phyloP scores from a whole-genome alignment of 1,140 invertebrate genomes.

The Apolygus lucorum region DNA sequence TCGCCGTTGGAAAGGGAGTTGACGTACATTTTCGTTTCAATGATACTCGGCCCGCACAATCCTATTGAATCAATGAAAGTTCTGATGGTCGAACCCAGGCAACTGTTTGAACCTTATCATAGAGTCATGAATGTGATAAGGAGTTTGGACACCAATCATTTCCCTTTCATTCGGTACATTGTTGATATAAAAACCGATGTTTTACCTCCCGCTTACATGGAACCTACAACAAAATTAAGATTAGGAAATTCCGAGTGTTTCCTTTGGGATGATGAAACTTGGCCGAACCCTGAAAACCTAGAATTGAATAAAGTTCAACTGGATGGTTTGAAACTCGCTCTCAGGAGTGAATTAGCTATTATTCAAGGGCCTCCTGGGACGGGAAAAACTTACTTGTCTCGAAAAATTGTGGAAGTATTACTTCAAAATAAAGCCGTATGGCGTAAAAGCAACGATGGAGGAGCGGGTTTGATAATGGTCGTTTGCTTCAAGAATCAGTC shows the following conservation, averaged over 20 bases:
- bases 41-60: constrained; percentile 36
- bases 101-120: constrained; percentile 60
- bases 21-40: constrained; percentile 43
- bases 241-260: constrained; percentile 10
- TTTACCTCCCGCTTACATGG: constrained; percentile 32
- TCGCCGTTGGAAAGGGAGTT: constrained; percentile 43
- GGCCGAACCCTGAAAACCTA: constrained; percentile 41
- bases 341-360: constrained; percentile 54
- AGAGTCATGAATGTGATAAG: constrained; percentile 52
- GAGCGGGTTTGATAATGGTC: constrained; percentile 51
- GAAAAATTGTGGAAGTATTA: constrained; percentile 53
- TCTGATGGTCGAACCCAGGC: constrained; percentile 54
- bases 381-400: constrained; percentile 68
- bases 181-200: constrained; percentile 40
- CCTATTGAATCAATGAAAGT: constrained; percentile 34
- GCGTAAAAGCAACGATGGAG: constrained; percentile 33
- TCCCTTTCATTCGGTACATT: constrained; percentile 57
- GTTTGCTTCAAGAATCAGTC: constrained; percentile 83
- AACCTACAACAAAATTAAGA: constrained; percentile 18
- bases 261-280: constrained; percentile 37
- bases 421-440: constrained; percentile 42
- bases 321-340: constrained; percentile 47
- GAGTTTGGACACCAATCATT: constrained; percentile 42
- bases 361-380: constrained; percentile 77
- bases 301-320: constrained; percentile 51